Base-by-base conservation (phyloP, 2,797 vertebrate genomes). In the Oreochromis mossambicus region DNA sequence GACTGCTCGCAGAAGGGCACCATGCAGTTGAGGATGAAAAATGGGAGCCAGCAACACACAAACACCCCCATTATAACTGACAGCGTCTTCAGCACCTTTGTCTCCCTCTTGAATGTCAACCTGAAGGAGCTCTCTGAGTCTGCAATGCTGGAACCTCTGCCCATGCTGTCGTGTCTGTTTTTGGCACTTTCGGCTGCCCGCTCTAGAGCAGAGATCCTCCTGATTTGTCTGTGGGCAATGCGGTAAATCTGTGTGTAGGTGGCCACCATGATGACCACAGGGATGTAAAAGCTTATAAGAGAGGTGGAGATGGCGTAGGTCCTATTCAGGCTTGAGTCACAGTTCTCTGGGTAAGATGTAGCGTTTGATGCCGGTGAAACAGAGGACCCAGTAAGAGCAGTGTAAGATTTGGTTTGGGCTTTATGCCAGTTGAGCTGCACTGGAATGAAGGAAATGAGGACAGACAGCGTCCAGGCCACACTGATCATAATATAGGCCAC, bases 381-480 rank as follows among this genome's bases (percentile, higher is more conserved):
- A 3, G 87, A 91, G 89, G 68, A 96, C 93, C 93, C 97, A 93
- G 94, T 12, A 41, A 87, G 68, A 55, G 93, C 21, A 51, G 82
- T 56, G 19, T 94, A 54, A 14, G 94, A 34, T 85, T 91, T 91
- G 77, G 96, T 95, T 50, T 96, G 95, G 76, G 97, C 97, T 92
- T 98, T 99, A 96, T 99, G 99, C 99, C 99, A 99, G 94, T 99
- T 98, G 75, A 99, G 97, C 94, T 99, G 99, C 87, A 99, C 98
- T 0, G 99, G 99, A 81, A 99, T 99, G 93, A 99, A 99, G 88
- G 99, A 99, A 92, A 99, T 99, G 85, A 99, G 93, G 61, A 99
- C 95, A 0, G 99, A 99, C 91, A 99, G 94, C 14, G 97, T 98
- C 99, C 99, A 99, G 0, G 98, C 97, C 91, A 97, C 96, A 0